These are phyloP conservation scores for Cataglyphis hispanica DNA, from an alignment of 1,140 invertebrate species.

Conservation along the genomic window DNA sequence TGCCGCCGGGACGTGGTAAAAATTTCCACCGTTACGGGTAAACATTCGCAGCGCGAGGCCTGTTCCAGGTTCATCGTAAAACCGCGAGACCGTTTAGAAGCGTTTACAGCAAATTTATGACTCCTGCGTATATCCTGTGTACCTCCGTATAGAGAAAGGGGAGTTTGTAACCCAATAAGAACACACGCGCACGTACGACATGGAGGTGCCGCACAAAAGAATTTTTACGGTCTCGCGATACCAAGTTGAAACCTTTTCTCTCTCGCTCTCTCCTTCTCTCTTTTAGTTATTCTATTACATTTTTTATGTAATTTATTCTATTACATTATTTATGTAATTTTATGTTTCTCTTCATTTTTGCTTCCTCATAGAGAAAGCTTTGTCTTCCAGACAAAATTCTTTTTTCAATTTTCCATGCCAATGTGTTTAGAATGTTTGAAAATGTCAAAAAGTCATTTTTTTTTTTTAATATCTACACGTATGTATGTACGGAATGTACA, in stretches of 20 bases:
- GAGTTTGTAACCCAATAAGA: slow-evolving; percentile 63
- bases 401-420: no score
- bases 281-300: no score
- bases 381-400: no score
- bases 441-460: no score
- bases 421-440: no score
- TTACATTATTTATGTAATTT: no score
- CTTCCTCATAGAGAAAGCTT: no score
- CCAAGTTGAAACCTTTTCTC: slow-evolving; percentile 31
- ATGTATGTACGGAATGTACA: no score
- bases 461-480: no score
- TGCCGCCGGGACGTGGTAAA: slow-evolving; percentile 41
- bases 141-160: neutral
- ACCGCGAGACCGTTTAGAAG: slow-evolving; percentile 58
- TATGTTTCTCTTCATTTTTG: no score
- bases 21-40: slow-evolving; percentile 45
- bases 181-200: slow-evolving; percentile 38
- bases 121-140: slow-evolving; percentile 25
- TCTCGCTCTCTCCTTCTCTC: neutral
- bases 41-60: slow-evolving; percentile 40
- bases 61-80: slow-evolving; percentile 53
- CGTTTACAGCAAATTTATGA: slow-evolving; percentile 64
- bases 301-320: no score
- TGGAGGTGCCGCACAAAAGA: slow-evolving; percentile 50
- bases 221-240: slow-evolving; percentile 58